Evolutionary conservation across 2,797 vertebrate species (phyloP).

Genomic region (Alectoris magna): DNA sequence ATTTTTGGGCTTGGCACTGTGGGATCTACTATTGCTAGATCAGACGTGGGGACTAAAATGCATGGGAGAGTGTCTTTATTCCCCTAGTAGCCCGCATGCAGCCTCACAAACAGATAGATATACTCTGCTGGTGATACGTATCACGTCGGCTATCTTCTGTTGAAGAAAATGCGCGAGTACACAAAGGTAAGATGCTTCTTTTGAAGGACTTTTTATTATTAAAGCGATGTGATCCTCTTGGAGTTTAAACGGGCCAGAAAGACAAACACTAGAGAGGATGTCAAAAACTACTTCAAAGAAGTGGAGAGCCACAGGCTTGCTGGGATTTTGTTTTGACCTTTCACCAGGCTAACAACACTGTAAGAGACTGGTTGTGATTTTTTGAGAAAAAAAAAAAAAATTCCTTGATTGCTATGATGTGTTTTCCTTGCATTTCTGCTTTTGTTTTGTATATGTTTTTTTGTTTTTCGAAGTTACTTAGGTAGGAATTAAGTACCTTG

Average conservation of each 20-base stretch:
- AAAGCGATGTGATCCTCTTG: neutral
- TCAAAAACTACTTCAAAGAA: constrained; percentile 5
- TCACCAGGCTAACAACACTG: neutral
- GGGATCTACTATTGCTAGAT: neutral
- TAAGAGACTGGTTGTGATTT: neutral
- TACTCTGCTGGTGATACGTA: fast-evolving
- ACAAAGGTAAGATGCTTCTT: neutral
- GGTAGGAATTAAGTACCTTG: neutral
- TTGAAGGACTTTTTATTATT: neutral
- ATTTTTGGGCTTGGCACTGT: neutral
- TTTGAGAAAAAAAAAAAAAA: neutral
- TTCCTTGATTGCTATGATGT: neutral
- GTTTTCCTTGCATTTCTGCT: neutral
- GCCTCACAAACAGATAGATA: neutral
- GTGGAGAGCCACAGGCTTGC: neutral
- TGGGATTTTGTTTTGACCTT: constrained; percentile 10
- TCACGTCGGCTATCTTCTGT: neutral
- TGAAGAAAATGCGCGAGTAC: neutral
- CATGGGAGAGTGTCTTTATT: neutral
- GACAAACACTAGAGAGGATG: neutral
- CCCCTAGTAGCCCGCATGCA: neutral
- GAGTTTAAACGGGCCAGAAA: neutral
- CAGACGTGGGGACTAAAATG: neutral
- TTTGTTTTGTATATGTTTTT: neutral
- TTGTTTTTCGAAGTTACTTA: neutral